A percentile compares a stretch with the other conserved stretches of the same genome.
Evolutionary conservation across 2,797 vertebrate species (phyloP).

Genomic region (Masticophis lateralis): DNA sequence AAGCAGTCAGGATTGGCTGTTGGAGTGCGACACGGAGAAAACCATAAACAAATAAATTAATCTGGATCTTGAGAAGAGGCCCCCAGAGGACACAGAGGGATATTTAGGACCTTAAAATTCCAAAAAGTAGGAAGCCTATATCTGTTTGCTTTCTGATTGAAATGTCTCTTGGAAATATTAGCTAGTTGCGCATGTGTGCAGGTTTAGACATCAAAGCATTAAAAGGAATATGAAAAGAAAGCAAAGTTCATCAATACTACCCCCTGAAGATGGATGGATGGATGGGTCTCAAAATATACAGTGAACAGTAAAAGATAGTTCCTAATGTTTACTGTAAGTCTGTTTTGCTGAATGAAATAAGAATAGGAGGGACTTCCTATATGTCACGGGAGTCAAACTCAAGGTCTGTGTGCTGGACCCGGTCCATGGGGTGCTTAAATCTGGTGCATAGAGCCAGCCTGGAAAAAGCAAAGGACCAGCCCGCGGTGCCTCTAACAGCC

Average conservation of each 20-base stretch:
- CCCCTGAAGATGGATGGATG: background rate
- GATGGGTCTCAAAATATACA: background rate
- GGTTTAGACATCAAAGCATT: background rate
- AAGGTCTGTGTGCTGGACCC: too few relatives aligned
- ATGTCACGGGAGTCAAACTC: too few relatives aligned
- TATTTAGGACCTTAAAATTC: background rate
- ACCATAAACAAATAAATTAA: conserved; percentile 8
- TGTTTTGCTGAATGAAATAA: background rate
- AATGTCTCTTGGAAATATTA: conserved; percentile 6
- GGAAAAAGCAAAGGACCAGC: too few relatives aligned
- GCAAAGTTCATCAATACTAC: background rate
- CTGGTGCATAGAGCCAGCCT: too few relatives aligned
- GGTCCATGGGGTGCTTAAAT: too few relatives aligned
- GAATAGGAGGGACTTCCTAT: background rate
- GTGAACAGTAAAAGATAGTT: too few relatives aligned
- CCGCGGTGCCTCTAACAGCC: too few relatives aligned
- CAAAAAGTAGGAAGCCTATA: background rate
- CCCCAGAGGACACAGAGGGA: background rate
- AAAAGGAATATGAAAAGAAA: background rate
- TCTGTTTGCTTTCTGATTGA: background rate
- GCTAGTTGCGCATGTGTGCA: background rate
- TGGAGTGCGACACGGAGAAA: background rate
- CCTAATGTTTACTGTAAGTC: background rate
- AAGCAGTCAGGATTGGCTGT: background rate
- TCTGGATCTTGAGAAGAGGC: background rate